Percentiles rank a stretch among this genome's conserved stretches.
phyloP scores from a whole-genome alignment of 92 coral and sea anemone genomes.

The Actinernus sp. region DNA sequence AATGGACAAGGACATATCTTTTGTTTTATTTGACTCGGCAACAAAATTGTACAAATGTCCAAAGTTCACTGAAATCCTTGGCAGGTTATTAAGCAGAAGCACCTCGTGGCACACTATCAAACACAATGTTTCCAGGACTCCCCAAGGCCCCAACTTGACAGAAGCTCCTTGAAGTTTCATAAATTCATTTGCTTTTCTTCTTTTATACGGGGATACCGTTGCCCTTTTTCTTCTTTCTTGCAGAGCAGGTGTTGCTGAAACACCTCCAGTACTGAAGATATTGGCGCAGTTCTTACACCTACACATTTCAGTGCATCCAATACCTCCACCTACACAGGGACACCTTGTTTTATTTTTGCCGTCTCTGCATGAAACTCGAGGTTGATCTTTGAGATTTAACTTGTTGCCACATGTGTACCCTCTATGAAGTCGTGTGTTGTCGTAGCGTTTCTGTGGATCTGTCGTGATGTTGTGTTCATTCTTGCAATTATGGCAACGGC shows the following conservation, averaged over 20 bases:
- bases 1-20: constrained; percentile 27
- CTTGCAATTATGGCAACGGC: no score
- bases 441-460: no score
- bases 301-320: constrained; percentile 29
- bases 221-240: constrained; percentile 30
- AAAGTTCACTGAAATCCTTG: constrained; percentile 27
- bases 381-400: background rate
- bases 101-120: constrained; percentile 44
- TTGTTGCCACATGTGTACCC: background rate
- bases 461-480: no score
- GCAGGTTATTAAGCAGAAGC: constrained; percentile 8
- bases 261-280: constrained; percentile 24
- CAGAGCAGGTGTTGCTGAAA: background rate
- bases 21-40: constrained; percentile 28
- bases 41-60: constrained; percentile 26
- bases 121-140: constrained; percentile 40
- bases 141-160: constrained; percentile 47
- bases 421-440: no score
- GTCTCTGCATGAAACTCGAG: constrained; percentile 25
- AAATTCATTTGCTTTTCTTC: constrained; percentile 30
- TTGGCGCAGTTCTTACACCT: constrained; percentile 41
- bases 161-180: constrained; percentile 19
- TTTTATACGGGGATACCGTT: no score
- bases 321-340: constrained; percentile 29
- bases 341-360: constrained; percentile 42